Evolutionary conservation across 64 coral and sea anemone genomes (phyloP).

Genomic region (Porites australiensis): DNA sequence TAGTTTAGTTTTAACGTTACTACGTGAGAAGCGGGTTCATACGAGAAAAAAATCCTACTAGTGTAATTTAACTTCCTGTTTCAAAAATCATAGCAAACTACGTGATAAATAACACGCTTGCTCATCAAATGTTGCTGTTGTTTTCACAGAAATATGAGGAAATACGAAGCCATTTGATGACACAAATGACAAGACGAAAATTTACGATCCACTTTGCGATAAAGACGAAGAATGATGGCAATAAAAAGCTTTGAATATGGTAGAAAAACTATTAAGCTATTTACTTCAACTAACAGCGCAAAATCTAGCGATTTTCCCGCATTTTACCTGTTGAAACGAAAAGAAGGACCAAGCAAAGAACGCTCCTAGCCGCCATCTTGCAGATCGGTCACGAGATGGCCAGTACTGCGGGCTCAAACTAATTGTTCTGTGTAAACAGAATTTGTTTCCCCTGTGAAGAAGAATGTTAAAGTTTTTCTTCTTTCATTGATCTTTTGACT

Average conservation of each 20-base stretch:
- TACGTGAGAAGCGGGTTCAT: no score
- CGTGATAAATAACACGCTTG: background rate
- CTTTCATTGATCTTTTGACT: no score
- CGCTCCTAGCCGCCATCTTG: constrained; percentile 18
- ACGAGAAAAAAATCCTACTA: background rate
- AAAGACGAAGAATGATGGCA: background rate
- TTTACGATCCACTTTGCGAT: background rate
- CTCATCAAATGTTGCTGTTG: background rate
- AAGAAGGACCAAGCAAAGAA: constrained; percentile 5
- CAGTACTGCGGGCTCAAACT: constrained; percentile 20
- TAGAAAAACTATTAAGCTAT: background rate
- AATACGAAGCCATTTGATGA: background rate
- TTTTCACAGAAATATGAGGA: no score
- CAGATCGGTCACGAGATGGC: constrained; percentile 31
- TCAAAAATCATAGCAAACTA: background rate
- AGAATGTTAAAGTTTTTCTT: background rate
- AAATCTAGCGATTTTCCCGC: background rate
- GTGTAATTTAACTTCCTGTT: background rate
- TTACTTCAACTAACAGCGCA: background rate
- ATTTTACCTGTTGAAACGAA: constrained; percentile 37
- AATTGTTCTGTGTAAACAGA: background rate
- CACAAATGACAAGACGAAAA: background rate
- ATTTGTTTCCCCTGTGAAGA: background rate
- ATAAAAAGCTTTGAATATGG: background rate
- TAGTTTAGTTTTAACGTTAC: no score